phyloP scores from a whole-genome alignment of 2,113 vertebrate genomes.

The Telmatochromis sp. region DNA sequence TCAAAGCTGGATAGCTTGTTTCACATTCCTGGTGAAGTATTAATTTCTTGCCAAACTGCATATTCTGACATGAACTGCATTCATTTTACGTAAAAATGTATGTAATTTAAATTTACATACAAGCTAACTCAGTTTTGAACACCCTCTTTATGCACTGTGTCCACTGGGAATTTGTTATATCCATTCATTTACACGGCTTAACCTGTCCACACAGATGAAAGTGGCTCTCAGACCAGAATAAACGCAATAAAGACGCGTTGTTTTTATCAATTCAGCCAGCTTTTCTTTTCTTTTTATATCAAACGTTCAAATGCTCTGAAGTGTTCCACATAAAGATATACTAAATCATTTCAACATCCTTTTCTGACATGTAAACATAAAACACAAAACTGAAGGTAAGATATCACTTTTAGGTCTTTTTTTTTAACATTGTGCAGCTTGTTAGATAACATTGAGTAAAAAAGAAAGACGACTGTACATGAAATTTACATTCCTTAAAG shows the following conservation, averaged over 20 bases:
- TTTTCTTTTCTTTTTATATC: conserved; percentile 17
- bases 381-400: conserved; percentile 34
- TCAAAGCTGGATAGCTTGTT: not conserved
- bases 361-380: conserved; percentile 54
- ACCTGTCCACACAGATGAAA: not conserved
- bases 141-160: not conserved
- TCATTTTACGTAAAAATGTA: not conserved
- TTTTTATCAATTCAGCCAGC: conserved; percentile 36
- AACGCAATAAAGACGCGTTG: not conserved
- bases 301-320: conserved; percentile 38
- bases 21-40: not conserved
- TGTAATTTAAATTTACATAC: not conserved
- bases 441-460: conserved; percentile 46
- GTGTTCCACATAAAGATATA: conserved; percentile 40
- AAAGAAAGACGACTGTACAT: conserved; percentile 53
- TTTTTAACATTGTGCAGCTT: conserved; percentile 25
- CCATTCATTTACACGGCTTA: not conserved
- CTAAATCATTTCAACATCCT: conserved; percentile 24
- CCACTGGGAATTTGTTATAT: not conserved
- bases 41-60: not conserved
- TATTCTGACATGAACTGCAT: not conserved
- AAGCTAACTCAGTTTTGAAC: not conserved
- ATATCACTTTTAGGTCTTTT: conserved; percentile 11
- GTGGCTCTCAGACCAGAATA: not conserved
- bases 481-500: conserved; percentile 67